These are phyloP conservation scores for Megathymus violae DNA, from an alignment of 1,140 invertebrate species.

Conservation along the genomic window DNA sequence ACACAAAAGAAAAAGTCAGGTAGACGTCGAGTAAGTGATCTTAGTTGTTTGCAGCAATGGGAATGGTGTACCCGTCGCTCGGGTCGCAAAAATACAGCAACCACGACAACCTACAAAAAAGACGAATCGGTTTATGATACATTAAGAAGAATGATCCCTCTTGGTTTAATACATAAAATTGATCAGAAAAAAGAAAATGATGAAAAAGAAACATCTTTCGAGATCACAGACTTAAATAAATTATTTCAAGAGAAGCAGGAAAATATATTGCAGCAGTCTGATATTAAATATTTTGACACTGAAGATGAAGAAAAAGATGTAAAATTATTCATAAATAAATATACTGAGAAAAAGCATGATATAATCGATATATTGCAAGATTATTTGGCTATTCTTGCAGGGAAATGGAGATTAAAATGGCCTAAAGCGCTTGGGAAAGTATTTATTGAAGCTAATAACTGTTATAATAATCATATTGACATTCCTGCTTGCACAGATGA, in stretches of 20 bases:
- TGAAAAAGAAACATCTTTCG: constrained; percentile 85
- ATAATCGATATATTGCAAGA: constrained; percentile 87
- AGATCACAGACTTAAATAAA: constrained; percentile 86
- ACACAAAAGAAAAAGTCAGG: constrained; percentile 70
- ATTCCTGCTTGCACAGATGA: constrained; percentile 82
- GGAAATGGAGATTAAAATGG: constrained; percentile 87
- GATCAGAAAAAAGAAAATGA: constrained; percentile 72
- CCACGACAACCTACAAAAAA: constrained; percentile 52
- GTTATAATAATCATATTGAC: constrained; percentile 83
- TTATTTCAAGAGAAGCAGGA: constrained; percentile 84
- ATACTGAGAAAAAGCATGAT: constrained; percentile 81
- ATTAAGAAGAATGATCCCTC: constrained; percentile 85
- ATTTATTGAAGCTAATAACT: constrained; percentile 86
- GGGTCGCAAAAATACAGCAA: constrained; percentile 83
- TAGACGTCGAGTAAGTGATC: constrained; percentile 29
- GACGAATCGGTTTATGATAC: constrained; percentile 86
- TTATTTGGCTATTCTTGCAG: constrained; percentile 84
- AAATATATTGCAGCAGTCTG: constrained; percentile 59
- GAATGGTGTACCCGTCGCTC: constrained; percentile 89
- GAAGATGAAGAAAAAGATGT: constrained; percentile 87
- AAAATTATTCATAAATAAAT: constrained; percentile 85
- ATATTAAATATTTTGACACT: constrained; percentile 86
- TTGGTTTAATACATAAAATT: constrained; percentile 61
- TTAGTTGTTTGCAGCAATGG: constrained; percentile 88
- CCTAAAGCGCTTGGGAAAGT: constrained; percentile 85